Evolutionary conservation across 2,797 vertebrate genomes (phyloP), one percentile per base, ranked within the genome.

Genomic region (Sebastes trivittatus): DNA sequence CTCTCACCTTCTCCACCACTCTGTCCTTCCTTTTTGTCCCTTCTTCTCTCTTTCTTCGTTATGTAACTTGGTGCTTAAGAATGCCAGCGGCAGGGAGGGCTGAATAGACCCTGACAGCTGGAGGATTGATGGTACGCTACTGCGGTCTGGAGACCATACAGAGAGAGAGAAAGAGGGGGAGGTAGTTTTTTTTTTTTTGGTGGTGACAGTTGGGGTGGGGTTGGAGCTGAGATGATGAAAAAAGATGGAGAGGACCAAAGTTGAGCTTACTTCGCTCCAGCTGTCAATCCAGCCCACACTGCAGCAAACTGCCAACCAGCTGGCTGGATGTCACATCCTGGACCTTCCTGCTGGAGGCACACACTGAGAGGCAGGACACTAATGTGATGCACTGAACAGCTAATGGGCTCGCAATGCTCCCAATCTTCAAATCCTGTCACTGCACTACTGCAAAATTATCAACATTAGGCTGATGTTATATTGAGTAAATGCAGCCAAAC

Each of bases 61-160:
- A 88, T 79, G 78, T 90, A 92, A 91, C 80, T 60, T 78, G 74
- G 75, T 83, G 81, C 80, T 88, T 91, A 78, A 81, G 86, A 80
- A 87, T 88, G 89, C 82, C 78, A 72, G 84, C 42, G 52, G 82
- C 80, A 81, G 66, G 77, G 76, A 87, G 75, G 70, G 71, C 86
- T 88, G 86, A 86, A 80, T 36, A 75, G 74, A 80, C 56, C 75
- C 66, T 91, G 88, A 92, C 88, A 93, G 87, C 71, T 18, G 5
- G 78, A 92, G 88, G 88, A 94, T 91, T 90, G 90, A 90, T 92
- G 83, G 86, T 79, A 75, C 29, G 46, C 83, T 80, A 61, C 84
- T 83, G 84, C 86, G 66, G 88, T 82, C 83, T 83, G 78, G 72
- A 88, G 80, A 94, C 88, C 87, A 86, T 75, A 86, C 22, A 67